phyloP scores from a whole-genome alignment of 1,140 invertebrate species.

The Pseudomyrmex gracilis region DNA sequence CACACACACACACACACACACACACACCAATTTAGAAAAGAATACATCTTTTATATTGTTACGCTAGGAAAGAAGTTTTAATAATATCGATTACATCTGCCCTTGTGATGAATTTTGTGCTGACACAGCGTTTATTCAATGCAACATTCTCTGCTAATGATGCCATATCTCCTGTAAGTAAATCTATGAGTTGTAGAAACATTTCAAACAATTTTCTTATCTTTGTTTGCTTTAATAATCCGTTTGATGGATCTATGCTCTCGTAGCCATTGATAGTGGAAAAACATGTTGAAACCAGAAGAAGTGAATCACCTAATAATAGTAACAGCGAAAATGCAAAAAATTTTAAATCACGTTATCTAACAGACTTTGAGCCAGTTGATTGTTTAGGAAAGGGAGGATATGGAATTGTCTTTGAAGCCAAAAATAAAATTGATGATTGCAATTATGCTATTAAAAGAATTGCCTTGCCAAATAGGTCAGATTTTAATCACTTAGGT shows the following conservation, averaged over 20 bases:
- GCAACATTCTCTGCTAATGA: slow-evolving; percentile 69
- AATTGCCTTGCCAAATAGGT: slow-evolving; percentile 95
- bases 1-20: slow-evolving; percentile 22
- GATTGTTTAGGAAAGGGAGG: slow-evolving; percentile 96
- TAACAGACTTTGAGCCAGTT: slow-evolving; percentile 94
- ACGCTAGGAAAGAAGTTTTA: slow-evolving; percentile 90
- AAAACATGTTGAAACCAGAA: slow-evolving; percentile 80
- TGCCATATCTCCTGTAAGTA: slow-evolving; percentile 74
- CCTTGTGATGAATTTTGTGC: slow-evolving; percentile 87
- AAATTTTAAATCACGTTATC: slow-evolving; percentile 90
- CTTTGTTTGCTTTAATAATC: slow-evolving; percentile 35
- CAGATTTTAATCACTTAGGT: slow-evolving; percentile 69
- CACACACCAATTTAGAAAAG: slow-evolving; percentile 13
- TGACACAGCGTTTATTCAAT: slow-evolving; percentile 84
- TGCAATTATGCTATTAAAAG: slow-evolving; percentile 98
- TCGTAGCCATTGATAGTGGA: slow-evolving; percentile 80
- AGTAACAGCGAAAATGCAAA: slow-evolving; percentile 67
- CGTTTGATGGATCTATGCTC: slow-evolving; percentile 30
- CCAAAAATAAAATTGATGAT: slow-evolving; percentile 97
- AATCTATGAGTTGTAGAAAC: neutral
- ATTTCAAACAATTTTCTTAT: slow-evolving; percentile 8
- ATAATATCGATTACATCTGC: slow-evolving; percentile 89
- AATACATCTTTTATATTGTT: slow-evolving; percentile 22
- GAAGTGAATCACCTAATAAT: slow-evolving; percentile 64
- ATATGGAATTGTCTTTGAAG: slow-evolving; percentile 98